Evolutionary conservation across 1,140 invertebrate species (phyloP), one percentile per base, ranked within the genome.

Genomic region (Nilaparvata lugens): DNA sequence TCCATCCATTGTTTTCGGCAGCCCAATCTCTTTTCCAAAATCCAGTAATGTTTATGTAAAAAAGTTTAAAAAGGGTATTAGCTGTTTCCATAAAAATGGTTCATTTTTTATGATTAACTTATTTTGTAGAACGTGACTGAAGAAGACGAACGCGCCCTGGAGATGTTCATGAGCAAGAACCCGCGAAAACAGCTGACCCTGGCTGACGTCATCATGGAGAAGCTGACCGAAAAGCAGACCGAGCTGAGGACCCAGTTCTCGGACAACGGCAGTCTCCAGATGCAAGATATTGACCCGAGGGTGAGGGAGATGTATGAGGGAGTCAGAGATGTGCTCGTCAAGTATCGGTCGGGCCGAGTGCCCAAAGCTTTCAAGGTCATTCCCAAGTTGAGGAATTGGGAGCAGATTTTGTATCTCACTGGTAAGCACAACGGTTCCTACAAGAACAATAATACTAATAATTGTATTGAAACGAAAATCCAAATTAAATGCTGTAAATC

Each of bases 281-380:
- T 91, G 59, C 84, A 89, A 70, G 86, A 91, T 64, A 71, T 96
- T 54, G 87, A 95, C 77, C 88, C 89, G 18, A 58, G 74, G 62
- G 73, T 84, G 14, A 11, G 78, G 76, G 75, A 84, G 52, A 86
- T 96, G 85, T 98, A 95, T 72, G 86, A 91, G 76, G 89, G 91
- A 58, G 90, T 98, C 1, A 76, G 86, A 65, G 83, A 92, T 71
- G 87, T 98, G 14, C 75, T 98, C 52, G 76, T 82, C 35, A 89
- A 86, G 66, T 99, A 98, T 74, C 80, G 96, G 56, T 94, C 90
- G 76, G 97, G 97, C 14, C 97, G 96, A 78, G 74, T 99, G 35
- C 97, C 97, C 0, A 98, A 99, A 74, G 94, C 95, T 9, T 98
- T 99, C 72, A 99, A 99, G 80, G 86, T 97, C 64, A 85, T 99